These are phyloP conservation scores for Otis tarda DNA, from an alignment of 2,113 vertebrate species.

Conservation along the genomic window DNA sequence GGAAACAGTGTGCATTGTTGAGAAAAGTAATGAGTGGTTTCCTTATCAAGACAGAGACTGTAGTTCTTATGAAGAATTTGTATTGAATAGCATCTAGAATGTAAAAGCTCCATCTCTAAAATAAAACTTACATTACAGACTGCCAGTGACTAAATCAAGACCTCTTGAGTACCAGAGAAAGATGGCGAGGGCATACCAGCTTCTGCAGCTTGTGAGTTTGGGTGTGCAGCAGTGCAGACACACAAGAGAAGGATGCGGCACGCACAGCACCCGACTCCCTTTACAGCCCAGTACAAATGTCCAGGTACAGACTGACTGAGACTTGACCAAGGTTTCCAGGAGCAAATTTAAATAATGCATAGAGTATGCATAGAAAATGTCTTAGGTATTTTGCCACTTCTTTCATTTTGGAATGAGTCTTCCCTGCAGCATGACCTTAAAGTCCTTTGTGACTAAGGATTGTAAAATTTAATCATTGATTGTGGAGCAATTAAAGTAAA, in stretches of 20 bases:
- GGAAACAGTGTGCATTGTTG: neutral
- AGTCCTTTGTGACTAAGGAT: conserved; percentile 1
- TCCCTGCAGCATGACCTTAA: neutral
- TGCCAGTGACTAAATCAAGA: neutral
- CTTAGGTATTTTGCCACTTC: neutral
- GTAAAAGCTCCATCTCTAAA: neutral
- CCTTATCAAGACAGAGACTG: neutral
- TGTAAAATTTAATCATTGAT: neutral
- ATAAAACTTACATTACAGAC: neutral
- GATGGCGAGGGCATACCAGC: neutral
- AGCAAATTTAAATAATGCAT: neutral
- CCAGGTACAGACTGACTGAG: neutral
- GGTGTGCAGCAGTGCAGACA: neutral
- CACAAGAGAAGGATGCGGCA: neutral
- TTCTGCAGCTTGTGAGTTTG: neutral
- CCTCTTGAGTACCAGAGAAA: neutral
- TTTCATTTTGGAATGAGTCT: neutral
- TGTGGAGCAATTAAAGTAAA: neutral
- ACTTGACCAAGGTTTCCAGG: neutral
- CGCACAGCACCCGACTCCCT: neutral
- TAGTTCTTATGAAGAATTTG: neutral
- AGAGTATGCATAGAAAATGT: neutral
- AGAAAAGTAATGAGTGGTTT: neutral
- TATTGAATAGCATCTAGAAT: neutral
- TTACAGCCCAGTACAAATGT: neutral